Evolutionary conservation across 1,140 invertebrate species (phyloP).

Genomic region (Popillia japonica): DNA sequence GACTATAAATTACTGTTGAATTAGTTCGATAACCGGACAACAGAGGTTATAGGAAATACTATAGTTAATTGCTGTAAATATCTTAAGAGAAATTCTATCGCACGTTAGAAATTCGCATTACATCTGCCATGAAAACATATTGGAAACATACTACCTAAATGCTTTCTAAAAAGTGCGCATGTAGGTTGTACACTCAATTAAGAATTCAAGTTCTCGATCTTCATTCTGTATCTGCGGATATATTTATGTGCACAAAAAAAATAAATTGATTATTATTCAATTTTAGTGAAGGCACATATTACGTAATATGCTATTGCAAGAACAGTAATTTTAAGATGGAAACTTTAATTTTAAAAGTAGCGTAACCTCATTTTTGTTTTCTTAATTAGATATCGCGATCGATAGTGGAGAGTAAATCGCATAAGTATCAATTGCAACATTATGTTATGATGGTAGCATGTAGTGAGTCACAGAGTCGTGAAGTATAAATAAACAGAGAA

Average conservation of each 20-base stretch:
- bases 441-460: neutral
- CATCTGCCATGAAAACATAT: neutral
- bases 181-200: neutral
- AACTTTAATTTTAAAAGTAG: too few species aligned
- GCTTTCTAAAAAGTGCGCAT: neutral
- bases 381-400: neutral
- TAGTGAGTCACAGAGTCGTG: neutral
- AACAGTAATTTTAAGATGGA: too few species aligned
- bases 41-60: neutral
- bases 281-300: neutral
- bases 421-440: neutral
- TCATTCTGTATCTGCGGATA: too few species aligned
- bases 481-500: neutral
- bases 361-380: too few species aligned
- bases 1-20: neutral
- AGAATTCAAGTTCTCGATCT: too few species aligned
- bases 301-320: too few species aligned
- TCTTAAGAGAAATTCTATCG: conserved; percentile 5
- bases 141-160: neutral
- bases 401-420: neutral
- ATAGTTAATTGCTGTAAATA: neutral
- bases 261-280: neutral
- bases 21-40: neutral
- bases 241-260: neutral
- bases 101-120: conserved; percentile 1